These are phyloP conservation scores for Platorchestia sp. DNA, from an alignment of 1,140 invertebrate genomes.

Conservation along the genomic window DNA sequence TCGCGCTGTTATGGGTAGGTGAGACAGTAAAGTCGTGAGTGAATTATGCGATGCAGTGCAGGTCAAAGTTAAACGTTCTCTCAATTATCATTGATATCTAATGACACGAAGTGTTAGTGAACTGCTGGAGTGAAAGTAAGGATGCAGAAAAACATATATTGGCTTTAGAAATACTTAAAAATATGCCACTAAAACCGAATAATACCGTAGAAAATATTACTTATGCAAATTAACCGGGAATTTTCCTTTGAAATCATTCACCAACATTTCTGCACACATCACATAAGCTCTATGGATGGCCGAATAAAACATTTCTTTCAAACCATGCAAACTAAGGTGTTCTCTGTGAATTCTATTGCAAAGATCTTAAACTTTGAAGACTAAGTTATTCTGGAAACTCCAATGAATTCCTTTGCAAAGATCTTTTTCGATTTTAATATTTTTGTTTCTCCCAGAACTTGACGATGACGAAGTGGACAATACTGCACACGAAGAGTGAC, in stretches of 20 bases:
- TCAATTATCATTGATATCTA: not conserved
- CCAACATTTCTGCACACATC: not conserved
- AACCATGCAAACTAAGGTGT: not conserved
- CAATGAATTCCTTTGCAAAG: no score
- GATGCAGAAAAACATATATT: no score
- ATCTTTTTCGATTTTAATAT: not conserved
- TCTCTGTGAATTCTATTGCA: no score
- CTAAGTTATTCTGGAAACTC: no score
- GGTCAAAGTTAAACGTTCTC: not conserved
- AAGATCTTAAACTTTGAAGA: no score
- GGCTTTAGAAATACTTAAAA: no score
- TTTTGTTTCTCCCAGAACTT: not conserved
- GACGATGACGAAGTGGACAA: slow-evolving; percentile 21
- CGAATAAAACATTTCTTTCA: not conserved
- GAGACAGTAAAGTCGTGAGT: not conserved
- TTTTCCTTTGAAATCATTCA: not conserved
- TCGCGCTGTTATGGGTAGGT: no score
- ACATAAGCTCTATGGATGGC: not conserved
- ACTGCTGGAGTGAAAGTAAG: not conserved
- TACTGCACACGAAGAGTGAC: slow-evolving; percentile 32
- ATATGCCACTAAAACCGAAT: no score
- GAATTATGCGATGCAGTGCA: not conserved
- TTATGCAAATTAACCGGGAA: not conserved
- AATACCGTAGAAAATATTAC: no score
- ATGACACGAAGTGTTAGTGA: not conserved